phyloP scores from a whole-genome alignment of 2,888 invertebrate genomes.

The Boloria selene region DNA sequence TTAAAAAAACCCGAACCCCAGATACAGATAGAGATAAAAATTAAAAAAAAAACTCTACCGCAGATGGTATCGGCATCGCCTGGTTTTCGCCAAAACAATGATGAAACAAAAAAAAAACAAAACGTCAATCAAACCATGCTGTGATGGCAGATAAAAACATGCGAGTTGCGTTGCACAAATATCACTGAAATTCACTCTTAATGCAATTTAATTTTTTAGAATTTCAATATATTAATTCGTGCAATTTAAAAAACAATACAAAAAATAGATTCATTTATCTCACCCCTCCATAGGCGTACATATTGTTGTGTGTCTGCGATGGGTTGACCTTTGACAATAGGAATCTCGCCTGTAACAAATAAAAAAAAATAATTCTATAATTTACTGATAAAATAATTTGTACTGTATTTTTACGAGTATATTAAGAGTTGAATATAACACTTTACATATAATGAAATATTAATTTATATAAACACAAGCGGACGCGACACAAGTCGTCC shows the following conservation, averaged over 20 bases:
- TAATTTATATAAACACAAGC: too few species aligned
- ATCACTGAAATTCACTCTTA: conserved; percentile 35
- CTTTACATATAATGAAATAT: too few species aligned
- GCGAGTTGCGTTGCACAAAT: conserved; percentile 41
- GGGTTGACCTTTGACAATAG: conserved; percentile 99
- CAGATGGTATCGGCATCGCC: conserved; percentile 86
- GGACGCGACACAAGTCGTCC: too few species aligned
- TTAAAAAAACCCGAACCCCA: conserved; percentile 31
- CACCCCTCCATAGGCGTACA: conserved; percentile 97
- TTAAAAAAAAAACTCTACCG: conserved; percentile 84
- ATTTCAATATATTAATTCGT: conserved; percentile 1
- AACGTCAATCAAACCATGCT: conserved; percentile 70
- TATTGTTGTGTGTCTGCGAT: conserved; percentile 99
- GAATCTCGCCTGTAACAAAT: conserved; percentile 91
- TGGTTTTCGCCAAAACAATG: conserved; percentile 78
- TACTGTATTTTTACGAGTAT: neutral
- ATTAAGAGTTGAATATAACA: too few species aligned
- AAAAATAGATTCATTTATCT: conserved; percentile 57
- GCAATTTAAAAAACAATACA: neutral
- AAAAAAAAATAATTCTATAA: neutral
- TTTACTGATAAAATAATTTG: neutral
- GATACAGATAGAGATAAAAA: conserved; percentile 47
- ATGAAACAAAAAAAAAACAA: conserved; percentile 75
- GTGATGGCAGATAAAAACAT: conserved; percentile 48
- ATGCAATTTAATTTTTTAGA: neutral